phyloP scores from a whole-genome alignment of 1,140 invertebrate genomes.

The Scaptomyza graminum region DNA sequence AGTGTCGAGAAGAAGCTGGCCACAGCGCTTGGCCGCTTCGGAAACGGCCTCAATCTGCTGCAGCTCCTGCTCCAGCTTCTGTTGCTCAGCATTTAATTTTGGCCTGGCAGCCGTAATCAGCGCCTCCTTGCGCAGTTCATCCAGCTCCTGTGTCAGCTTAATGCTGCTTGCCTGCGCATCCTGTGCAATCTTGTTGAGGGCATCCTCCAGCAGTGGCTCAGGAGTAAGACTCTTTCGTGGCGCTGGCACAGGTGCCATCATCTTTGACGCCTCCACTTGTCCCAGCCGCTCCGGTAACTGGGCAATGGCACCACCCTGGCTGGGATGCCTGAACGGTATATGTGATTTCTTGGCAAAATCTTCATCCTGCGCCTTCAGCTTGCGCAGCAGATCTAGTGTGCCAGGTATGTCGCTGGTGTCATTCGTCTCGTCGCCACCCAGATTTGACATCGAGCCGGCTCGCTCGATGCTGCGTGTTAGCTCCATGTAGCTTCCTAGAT shows the following conservation, averaged over 20 bases:
- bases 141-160: conserved; percentile 85
- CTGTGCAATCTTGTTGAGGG: conserved; percentile 85
- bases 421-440: conserved; percentile 17
- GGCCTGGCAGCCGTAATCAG: conserved; percentile 70
- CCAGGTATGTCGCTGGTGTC: conserved; percentile 62
- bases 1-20: conserved; percentile 83
- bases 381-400: conserved; percentile 69
- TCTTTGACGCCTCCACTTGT: conserved; percentile 31
- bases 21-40: conserved; percentile 84
- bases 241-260: conserved; percentile 63
- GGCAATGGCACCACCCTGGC: conserved; percentile 73
- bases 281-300: conserved; percentile 66
- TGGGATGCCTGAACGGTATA: conserved; percentile 79
- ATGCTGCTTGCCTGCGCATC: conserved; percentile 86
- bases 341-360: conserved; percentile 45
- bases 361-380: conserved; percentile 72
- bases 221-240: conserved; percentile 75
- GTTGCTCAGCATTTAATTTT: conserved; percentile 73
- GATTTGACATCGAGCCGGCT: conserved; percentile 75
- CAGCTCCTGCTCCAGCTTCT: conserved; percentile 60
- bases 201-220: conserved; percentile 84
- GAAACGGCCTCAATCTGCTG: conserved; percentile 83
- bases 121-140: conserved; percentile 78
- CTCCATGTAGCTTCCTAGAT: conserved; percentile 77
- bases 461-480: conserved; percentile 69